Evolutionary conservation across 2,888 invertebrate genomes (phyloP).

Genomic region (Epistrophe eligans): DNA sequence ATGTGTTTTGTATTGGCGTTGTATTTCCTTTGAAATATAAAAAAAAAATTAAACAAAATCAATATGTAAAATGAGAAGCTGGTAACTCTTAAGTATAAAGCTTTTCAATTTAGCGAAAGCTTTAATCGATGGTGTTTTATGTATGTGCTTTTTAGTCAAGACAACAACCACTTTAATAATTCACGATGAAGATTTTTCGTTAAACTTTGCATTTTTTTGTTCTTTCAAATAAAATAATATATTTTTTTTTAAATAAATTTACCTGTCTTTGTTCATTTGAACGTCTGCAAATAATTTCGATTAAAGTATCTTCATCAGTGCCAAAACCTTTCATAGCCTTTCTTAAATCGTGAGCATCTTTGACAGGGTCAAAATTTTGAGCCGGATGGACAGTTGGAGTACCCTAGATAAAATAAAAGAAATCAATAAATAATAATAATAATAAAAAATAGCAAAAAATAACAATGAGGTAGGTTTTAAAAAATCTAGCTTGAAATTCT

Average conservation of each 20-base stretch:
- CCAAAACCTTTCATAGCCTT: constrained; percentile 96
- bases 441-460: background rate
- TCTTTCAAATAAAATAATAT: background rate
- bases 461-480: background rate
- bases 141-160: constrained; percentile 1
- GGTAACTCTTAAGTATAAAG: constrained; percentile 27
- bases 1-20: constrained; percentile 83
- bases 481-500: no score
- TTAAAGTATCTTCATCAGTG: constrained; percentile 95
- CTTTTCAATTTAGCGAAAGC: constrained; percentile 2
- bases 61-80: background rate
- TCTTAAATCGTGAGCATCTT: constrained; percentile 92
- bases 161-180: constrained; percentile 2
- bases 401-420: constrained; percentile 79
- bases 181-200: constrained; percentile 40
- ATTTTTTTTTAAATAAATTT: constrained; percentile 34
- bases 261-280: constrained; percentile 94
- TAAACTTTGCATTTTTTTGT: background rate
- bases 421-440: background rate
- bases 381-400: constrained; percentile 90
- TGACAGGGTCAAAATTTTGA: constrained; percentile 91
- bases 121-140: background rate
- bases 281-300: constrained; percentile 92
- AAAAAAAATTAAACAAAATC: background rate
- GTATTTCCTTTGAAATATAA: constrained; percentile 79